Evolutionary conservation across 2,113 vertebrate species (phyloP).

Genomic region (Oryzias curvinotus): DNA sequence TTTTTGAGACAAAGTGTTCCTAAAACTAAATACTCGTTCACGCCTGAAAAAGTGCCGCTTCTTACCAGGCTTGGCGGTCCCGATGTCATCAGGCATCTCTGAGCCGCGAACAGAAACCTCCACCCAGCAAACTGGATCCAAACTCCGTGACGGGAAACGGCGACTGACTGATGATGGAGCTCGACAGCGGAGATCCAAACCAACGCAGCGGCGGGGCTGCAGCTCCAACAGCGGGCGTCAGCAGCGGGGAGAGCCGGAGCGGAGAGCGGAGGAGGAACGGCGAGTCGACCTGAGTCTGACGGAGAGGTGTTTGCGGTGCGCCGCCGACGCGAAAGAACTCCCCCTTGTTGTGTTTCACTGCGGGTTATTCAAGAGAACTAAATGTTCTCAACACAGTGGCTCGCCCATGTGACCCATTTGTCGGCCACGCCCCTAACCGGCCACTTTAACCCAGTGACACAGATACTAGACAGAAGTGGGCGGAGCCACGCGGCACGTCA

Average conservation of each 20-base stretch:
- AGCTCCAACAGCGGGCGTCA: neutral
- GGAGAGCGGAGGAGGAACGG: too few relatives aligned
- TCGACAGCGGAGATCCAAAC: neutral
- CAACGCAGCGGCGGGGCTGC: neutral
- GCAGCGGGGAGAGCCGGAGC: too few relatives aligned
- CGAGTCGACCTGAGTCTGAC: too few relatives aligned
- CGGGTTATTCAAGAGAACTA: slow-evolving; percentile 56
- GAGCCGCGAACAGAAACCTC: neutral
- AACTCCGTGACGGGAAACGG: slow-evolving; percentile 6
- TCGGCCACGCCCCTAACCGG: slow-evolving; percentile 60
- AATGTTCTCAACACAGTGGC: slow-evolving; percentile 71
- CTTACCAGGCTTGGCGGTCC: slow-evolving; percentile 76
- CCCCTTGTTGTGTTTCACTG: slow-evolving; percentile 35
- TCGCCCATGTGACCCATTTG: slow-evolving; percentile 69
- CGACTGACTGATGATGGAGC: neutral
- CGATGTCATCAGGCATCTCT: slow-evolving; percentile 66
- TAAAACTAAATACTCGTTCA: too few relatives aligned
- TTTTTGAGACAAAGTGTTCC: too few relatives aligned
- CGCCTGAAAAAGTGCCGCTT: too few relatives aligned
- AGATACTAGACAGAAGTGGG: slow-evolving; percentile 68
- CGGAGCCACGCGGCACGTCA: slow-evolving; percentile 25
- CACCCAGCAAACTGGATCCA: slow-evolving; percentile 5
- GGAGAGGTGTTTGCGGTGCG: neutral
- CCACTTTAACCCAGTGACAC: slow-evolving; percentile 86
- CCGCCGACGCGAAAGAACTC: slow-evolving; percentile 2